Evolutionary conservation across 1,140 invertebrate genomes (phyloP), one percentile per base, ranked within the genome.

Genomic region (Drosophila pectinifera): DNA sequence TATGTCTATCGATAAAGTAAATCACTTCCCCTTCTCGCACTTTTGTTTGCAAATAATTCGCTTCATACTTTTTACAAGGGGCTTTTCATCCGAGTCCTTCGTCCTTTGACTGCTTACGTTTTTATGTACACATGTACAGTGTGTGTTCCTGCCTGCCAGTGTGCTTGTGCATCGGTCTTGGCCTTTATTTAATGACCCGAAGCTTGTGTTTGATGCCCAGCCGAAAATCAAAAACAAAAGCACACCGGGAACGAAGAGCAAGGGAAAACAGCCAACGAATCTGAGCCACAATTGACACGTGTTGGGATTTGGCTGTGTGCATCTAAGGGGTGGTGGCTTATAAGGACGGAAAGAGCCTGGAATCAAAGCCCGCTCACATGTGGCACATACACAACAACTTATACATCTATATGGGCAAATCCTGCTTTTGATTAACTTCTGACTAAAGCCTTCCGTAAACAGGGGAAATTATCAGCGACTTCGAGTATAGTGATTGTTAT

Each of bases 1-100:
- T 85, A 80, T 84, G 81, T 73, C 76, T 80, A 80, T 85, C 73
- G 81, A 84, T 84, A 85, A 80, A 80, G 80, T 72, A 84, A 84
- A 84, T 85, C 72, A 80, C 72, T 84, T 80, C 61, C 72, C 77
- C 64, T 55, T 39, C 70, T 53, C 67, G 70, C 70, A 74, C 70
- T 74, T 67, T 74, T 73, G 69, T 74, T 74, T 74, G 69, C 70
- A 63, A 73, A 79, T 80, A 73, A 79, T 79, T 79, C 68, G 49
- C 76, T 67, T 63, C 58, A 58, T 73, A 78, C 75, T 59, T 79
- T 59, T 76, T 68, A 59, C 73, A 76, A 68, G 73, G 73, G 73
- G 45, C 57, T 58, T 63, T 55, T 34, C 57, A 64, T 26, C 24
- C 62, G 56, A 26, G 38, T 36, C 38, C 53, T 42, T 73, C 38